A percentile compares a stretch with the other conserved stretches of the same genome.
Evolutionary conservation across 1,140 invertebrate genomes (phyloP).

Genomic region (Fopius arisanus): DNA sequence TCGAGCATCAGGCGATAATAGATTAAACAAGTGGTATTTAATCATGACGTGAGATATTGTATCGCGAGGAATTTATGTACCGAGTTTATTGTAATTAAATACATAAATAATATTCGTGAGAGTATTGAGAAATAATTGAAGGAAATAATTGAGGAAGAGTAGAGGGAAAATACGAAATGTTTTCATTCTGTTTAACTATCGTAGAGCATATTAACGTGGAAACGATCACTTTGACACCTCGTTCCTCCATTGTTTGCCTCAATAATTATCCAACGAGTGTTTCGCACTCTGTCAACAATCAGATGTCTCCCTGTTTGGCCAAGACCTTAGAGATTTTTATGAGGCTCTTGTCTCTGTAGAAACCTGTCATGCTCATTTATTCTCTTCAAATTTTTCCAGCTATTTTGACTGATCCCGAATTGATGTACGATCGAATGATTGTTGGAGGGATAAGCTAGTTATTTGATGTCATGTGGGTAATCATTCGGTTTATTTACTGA

Average conservation of each 20-base stretch:
- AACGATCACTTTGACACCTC: slow-evolving; percentile 23
- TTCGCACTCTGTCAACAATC: slow-evolving; percentile 40
- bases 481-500: too few relatives aligned
- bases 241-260: slow-evolving; percentile 38
- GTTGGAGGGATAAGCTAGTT: too few relatives aligned
- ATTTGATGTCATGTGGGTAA: too few relatives aligned
- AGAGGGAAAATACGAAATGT: neutral
- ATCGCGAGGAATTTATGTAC: slow-evolving; percentile 3
- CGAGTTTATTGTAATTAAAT: too few relatives aligned
- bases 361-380: neutral
- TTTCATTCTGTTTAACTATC: slow-evolving; percentile 9
- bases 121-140: neutral
- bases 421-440: too few relatives aligned
- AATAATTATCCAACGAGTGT: slow-evolving; percentile 39
- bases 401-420: too few relatives aligned
- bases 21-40: neutral
- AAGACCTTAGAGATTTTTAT: slow-evolving; percentile 47
- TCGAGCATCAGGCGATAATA: too few relatives aligned
- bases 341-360: slow-evolving; percentile 26
- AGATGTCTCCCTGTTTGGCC: slow-evolving; percentile 46
- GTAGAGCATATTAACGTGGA: neutral
- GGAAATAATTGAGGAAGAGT: neutral
- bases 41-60: neutral
- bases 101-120: neutral
- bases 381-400: too few relatives aligned